Base-by-base conservation (phyloP, 2,113 vertebrate genomes). In the Sinocyclocheilus maitianheensis region DNA sequence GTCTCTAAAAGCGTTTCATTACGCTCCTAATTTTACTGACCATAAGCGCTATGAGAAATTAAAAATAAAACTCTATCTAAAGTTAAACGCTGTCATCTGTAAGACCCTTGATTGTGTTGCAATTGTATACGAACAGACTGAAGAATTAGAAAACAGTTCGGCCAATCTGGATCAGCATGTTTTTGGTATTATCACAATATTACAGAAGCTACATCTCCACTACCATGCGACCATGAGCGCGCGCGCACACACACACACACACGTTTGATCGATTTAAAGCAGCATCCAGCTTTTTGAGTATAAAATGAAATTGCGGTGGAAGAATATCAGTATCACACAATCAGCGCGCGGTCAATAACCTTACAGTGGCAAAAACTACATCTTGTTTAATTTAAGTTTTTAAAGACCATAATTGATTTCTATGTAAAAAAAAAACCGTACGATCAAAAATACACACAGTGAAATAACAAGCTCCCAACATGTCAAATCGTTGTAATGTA, bases 381-480 rank as follows among this genome's bases (percentile, higher is more conserved):
- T 9, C 10, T 4, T 0, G 4, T 43, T 80, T n/a, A 10, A 80
- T 22, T 34, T 34, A 34, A 80, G 3, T 13, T 63, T 1, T 55
- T 60, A 20, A 60, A 40, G 9, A 60, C 18, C 18, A 43, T 16
- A 24, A 16, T 1, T 46, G 0, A 43, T 18, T 24, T 62, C 2
- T 0, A 43, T 13, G 12, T 18, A 9, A 63, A 16, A 7, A 53
- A 55, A 77, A n/a, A 18, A 72, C 9, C 20, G 3, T 20, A 67
- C 65, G 26, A 72, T 20, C 37, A 77, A 77, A 51, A 26, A n/a
- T 24, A 37, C 12, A n/a, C 18, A 80, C n/a, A 3, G 9, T 5
- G n/a, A 65, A 40, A 81, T 18, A 80, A 80, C 65, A 67, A 74
- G 4, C 12, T 55, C 67, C 7, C 20, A 75, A 84, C 24, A 71